Percentiles rank a stretch among this genome's conserved stretches.
These are phyloP conservation scores for Gymnoscopelus microlampas DNA, from an alignment of 2,797 vertebrate genomes.

Conservation along the genomic window DNA sequence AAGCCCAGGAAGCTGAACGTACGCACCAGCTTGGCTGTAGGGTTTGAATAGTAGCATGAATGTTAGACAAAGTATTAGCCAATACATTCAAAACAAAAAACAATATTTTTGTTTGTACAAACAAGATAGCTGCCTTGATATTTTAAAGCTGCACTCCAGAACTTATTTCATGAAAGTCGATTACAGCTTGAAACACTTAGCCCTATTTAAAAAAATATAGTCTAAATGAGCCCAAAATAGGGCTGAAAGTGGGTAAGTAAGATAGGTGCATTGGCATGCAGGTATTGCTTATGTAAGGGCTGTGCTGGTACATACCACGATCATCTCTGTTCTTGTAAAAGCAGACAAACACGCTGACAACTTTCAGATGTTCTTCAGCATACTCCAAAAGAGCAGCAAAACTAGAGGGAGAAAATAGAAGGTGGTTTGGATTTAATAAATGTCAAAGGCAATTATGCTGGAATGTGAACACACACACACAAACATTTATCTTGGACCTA, in stretches of 20 bases:
- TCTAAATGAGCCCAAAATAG: too few species aligned
- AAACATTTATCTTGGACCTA: background rate
- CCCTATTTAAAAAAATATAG: too few species aligned
- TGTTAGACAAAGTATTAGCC: background rate
- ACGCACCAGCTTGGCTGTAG: conserved; percentile 84
- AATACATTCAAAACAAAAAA: background rate
- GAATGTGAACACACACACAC: background rate
- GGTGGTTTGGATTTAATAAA: conserved; percentile 7
- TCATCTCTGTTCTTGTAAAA: conserved; percentile 88
- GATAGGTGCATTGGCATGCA: background rate
- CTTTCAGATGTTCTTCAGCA: conserved; percentile 88
- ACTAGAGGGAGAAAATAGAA: conserved; percentile 57
- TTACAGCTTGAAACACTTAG: too few species aligned
- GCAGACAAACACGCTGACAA: conserved; percentile 84
- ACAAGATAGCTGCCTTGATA: too few species aligned
- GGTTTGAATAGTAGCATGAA: background rate
- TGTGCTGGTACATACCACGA: conserved; percentile 73
- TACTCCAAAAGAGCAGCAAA: conserved; percentile 85
- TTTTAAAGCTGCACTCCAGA: too few species aligned
- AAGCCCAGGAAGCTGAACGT: conserved; percentile 90
- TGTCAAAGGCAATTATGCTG: too few species aligned
- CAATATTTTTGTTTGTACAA: background rate
- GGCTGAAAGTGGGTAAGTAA: background rate
- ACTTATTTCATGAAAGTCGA: too few species aligned
- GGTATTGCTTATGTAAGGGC: background rate